Base-by-base conservation (phyloP, 1,140 invertebrate species). In the Leucophenga varia region DNA sequence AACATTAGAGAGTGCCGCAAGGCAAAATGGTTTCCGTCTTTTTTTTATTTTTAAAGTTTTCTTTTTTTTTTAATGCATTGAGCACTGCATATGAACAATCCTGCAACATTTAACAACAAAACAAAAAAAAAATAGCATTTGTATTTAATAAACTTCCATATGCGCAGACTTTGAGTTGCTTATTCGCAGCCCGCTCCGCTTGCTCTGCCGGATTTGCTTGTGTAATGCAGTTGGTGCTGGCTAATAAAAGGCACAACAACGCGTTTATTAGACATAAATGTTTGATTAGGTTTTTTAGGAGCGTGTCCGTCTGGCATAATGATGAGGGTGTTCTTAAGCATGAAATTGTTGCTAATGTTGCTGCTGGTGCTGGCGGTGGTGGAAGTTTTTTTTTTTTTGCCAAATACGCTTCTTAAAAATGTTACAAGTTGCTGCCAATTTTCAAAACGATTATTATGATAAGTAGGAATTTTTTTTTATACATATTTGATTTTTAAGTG, bases 81-180 rank as follows among this genome's bases (percentile, higher is more conserved):
- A n/a, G n/a, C n/a, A n/a, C n/a, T n/a, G 48, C 49, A 43, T 53
- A 49, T 43, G 46, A 49, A 43, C 54, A 53, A 37, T 43, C 31
- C 44, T 3, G 40, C 41, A 40, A 36, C 49, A 36, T 47, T 43
- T 46, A 53, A 49, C 43, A 10, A 37, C 35, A 41, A 46, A 48
- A 59, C 28, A 42, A 28, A 16, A 31, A 16, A 18, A 38, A 59
- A 40, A 14, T 47, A 61, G 52, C 63, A 65, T 67, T 65, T 63
- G 53, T 67, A 65, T 65, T 63, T 65, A 65, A 65, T 65, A 65
- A 67, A 65, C 49, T 57, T 65, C 59, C 63, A 65, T 65, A 65
- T 65, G 63, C 52, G 43, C 25, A 12, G 39, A 21, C 47, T 43
- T 43, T 38, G 39, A 12, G 35, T 10, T 50, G 10, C 22, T 25